Evolutionary conservation across 2,113 vertebrate species (phyloP).

Genomic region (Tretioscincus oriximinensis): DNA sequence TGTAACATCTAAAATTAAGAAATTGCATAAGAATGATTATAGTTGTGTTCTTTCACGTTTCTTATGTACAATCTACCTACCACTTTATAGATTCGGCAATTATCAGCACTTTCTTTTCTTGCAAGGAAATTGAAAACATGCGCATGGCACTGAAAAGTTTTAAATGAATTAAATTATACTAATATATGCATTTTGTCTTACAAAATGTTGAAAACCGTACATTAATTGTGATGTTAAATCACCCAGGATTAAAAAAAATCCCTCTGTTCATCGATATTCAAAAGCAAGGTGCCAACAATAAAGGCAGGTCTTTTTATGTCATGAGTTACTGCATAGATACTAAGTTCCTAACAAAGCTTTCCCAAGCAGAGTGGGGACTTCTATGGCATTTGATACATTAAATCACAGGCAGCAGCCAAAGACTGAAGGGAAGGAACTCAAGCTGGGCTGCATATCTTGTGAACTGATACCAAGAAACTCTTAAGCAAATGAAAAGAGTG

Average conservation of each 20-base stretch:
- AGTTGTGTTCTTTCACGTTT: neutral
- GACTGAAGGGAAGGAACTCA: constrained; percentile 12
- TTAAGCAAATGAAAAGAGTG: constrained; percentile 55
- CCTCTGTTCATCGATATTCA: constrained; percentile 27
- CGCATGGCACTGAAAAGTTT: constrained; percentile 24
- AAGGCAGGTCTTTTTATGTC: constrained; percentile 45
- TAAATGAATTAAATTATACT: constrained; percentile 38
- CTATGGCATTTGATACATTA: constrained; percentile 41
- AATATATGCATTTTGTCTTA: constrained; percentile 30
- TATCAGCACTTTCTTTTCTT: constrained; percentile 37
- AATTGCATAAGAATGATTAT: neutral
- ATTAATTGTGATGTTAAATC: constrained; percentile 31
- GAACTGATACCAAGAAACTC: constrained; percentile 47
- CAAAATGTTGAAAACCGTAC: neutral
- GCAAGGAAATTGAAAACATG: constrained; percentile 29
- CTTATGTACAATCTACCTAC: neutral
- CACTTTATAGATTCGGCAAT: neutral
- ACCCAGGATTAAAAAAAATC: constrained; percentile 39
- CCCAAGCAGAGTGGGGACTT: constrained; percentile 40
- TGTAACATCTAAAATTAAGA: neutral
- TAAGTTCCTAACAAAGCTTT: constrained; percentile 39
- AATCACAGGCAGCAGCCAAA: constrained; percentile 35
- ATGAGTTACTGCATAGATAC: constrained; percentile 58
- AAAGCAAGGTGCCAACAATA: constrained; percentile 17
- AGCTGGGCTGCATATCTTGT: constrained; percentile 52